phyloP scores from a whole-genome alignment of 2,888 invertebrate genomes.

The Trachelus troglodyta region DNA sequence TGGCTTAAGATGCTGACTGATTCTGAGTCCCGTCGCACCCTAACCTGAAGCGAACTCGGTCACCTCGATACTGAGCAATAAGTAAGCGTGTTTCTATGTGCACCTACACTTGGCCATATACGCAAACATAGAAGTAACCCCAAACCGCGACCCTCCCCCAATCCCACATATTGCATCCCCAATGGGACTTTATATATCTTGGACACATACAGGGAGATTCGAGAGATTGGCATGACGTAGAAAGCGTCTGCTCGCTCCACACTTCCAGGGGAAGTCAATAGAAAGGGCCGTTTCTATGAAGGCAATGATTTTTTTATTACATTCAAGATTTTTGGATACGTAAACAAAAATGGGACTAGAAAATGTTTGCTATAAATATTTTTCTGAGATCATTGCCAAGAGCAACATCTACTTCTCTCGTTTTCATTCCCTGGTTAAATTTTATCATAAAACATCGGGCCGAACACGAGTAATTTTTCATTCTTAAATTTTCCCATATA shows the following conservation, averaged over 20 bases:
- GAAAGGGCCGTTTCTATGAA: not conserved
- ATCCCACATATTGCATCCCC: conserved; percentile 28
- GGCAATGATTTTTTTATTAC: too few species aligned
- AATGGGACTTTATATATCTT: conserved; percentile 31
- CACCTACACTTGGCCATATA: conserved; percentile 22
- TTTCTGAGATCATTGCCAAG: not conserved
- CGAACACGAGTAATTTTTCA: conserved; percentile 19
- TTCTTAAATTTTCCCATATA: conserved; percentile 37
- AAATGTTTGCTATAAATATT: not conserved
- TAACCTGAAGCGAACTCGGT: conserved; percentile 30
- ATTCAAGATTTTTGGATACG: too few species aligned
- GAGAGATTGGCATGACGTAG: not conserved
- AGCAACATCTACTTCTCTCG: not conserved
- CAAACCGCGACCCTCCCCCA: conserved; percentile 17
- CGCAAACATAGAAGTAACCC: conserved; percentile 27
- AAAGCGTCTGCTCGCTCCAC: not conserved
- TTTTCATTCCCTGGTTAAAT: not conserved
- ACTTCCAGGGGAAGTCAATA: not conserved
- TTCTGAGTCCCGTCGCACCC: conserved; percentile 18
- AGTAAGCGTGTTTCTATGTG: conserved; percentile 27
- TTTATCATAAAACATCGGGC: not conserved
- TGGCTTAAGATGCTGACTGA: conserved; percentile 24
- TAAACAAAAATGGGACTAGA: not conserved
- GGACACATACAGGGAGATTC: conserved; percentile 29
- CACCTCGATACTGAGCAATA: conserved; percentile 37